Percentiles rank a stretch among this genome's conserved stretches.
Conservation (phyloP, 2,888 invertebrate species). For the Philonicus albiceps region DNA sequence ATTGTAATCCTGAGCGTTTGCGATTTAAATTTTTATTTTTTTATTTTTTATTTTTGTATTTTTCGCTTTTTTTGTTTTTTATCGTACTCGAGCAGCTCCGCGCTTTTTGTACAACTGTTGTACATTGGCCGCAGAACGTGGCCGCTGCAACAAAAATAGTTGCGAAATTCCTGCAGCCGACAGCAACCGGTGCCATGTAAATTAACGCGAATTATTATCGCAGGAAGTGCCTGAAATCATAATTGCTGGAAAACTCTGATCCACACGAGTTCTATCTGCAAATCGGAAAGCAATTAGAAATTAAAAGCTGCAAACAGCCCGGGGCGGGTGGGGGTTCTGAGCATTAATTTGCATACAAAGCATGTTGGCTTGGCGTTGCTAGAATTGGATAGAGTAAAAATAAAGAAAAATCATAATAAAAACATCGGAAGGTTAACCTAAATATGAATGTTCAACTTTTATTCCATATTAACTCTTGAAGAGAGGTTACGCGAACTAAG, state of each 20-base stretch:
- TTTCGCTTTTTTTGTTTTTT: not conserved
- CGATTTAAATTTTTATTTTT: conserved; percentile 10
- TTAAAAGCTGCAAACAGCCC: not conserved
- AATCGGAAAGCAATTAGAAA: conserved; percentile 24
- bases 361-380: not conserved
- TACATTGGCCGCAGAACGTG: not conserved
- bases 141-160: not conserved
- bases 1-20: conserved; percentile 33
- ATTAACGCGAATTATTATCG: conserved; percentile 33
- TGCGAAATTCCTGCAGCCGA: conserved; percentile 5
- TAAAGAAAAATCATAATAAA: not conserved
- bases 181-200: not conserved
- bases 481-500: no score
- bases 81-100: not conserved
- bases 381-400: not conserved
- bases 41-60: no score
- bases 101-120: not conserved
- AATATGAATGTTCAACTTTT: not conserved
- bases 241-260: conserved; percentile 5
- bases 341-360: conserved; percentile 18
- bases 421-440: not conserved
- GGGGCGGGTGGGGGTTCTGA: not conserved
- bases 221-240: conserved; percentile 14
- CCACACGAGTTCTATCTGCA: conserved; percentile 2
- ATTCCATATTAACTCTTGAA: no score